These are phyloP conservation scores for Temnothorax rugatulus DNA, from an alignment of 2,888 invertebrate genomes.

Conservation along the genomic window DNA sequence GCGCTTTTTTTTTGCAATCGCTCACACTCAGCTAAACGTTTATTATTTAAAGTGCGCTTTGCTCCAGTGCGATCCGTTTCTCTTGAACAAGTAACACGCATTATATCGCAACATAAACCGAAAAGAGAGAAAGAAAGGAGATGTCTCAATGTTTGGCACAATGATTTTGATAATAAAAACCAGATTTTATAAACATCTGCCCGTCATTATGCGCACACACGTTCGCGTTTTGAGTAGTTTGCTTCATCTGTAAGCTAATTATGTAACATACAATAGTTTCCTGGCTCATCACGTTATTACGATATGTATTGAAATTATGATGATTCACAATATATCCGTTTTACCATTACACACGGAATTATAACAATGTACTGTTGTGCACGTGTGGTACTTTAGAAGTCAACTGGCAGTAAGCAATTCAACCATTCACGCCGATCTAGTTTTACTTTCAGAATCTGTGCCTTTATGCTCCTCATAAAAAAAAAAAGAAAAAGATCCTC, in stretches of 20 bases:
- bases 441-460: constrained; percentile 76
- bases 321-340: constrained; percentile 56
- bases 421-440: constrained; percentile 69
- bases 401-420: constrained; percentile 73
- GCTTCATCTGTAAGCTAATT: constrained; percentile 56
- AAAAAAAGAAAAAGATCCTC: constrained; percentile 26
- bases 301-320: constrained; percentile 76
- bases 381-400: constrained; percentile 66
- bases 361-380: constrained; percentile 43
- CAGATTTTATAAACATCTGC: constrained; percentile 65
- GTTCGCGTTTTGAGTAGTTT: constrained; percentile 34
- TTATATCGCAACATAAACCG: constrained; percentile 35
- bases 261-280: constrained; percentile 53
- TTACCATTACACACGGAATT: constrained; percentile 41
- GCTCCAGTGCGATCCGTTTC: constrained; percentile 61
- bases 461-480: constrained; percentile 39
- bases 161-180: constrained; percentile 73
- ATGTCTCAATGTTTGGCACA: constrained; percentile 70
- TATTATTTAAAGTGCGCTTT: constrained; percentile 64
- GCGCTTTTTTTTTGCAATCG: constrained; percentile 51
- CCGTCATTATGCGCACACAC: constrained; percentile 41
- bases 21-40: constrained; percentile 68
- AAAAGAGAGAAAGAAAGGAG: constrained; percentile 44
- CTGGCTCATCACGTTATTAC: constrained; percentile 59
- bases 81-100: constrained; percentile 69